These are phyloP conservation scores for Plecotus auritus DNA, from an alignment of 2,113 vertebrate species.

Conservation along the genomic window DNA sequence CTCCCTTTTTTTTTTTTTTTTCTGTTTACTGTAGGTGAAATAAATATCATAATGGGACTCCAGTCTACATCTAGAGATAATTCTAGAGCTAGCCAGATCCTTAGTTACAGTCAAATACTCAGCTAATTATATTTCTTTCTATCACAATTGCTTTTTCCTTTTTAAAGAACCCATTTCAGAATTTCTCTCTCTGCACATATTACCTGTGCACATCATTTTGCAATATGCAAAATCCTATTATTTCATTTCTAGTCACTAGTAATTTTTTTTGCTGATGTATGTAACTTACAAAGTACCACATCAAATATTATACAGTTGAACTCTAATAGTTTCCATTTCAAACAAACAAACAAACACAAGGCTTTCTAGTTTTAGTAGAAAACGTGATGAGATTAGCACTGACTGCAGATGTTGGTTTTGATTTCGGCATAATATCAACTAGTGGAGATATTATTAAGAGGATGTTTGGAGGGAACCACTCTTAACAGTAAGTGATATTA, in stretches of 20 bases:
- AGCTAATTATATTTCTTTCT: background rate
- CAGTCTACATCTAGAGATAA: background rate
- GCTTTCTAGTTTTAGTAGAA: background rate
- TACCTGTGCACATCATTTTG: background rate
- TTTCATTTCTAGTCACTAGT: background rate
- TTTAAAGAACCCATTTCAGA: background rate
- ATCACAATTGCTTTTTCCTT: background rate
- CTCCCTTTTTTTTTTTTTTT: rapidly evolving
- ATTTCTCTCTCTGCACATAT: background rate
- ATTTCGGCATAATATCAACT: background rate
- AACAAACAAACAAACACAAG: background rate
- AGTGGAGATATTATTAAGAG: background rate
- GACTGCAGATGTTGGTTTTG: background rate
- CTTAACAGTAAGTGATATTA: background rate
- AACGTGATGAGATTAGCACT: background rate
- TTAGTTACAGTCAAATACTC: conserved; percentile 3
- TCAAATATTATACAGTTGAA: background rate
- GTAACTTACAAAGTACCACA: background rate
- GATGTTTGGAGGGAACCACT: background rate
- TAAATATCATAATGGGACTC: background rate
- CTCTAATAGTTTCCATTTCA: background rate
- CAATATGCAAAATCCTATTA: background rate
- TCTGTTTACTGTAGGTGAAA: background rate
- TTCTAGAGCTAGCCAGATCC: background rate
- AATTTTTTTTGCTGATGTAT: background rate